Evolutionary conservation across 2,888 invertebrate species (phyloP), one percentile per base, ranked within the genome.

Genomic region (Eledone cirrhosa): DNA sequence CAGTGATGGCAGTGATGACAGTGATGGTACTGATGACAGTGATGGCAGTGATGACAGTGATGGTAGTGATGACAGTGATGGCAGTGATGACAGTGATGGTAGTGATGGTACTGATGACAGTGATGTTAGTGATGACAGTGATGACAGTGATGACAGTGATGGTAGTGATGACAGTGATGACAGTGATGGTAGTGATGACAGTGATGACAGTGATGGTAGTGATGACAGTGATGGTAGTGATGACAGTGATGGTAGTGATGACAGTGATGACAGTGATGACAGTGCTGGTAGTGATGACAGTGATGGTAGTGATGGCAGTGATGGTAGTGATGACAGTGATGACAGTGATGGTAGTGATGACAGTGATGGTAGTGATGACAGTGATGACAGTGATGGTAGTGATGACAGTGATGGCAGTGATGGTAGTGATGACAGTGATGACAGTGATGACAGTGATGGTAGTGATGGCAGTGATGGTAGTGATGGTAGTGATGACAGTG

Each of bases 331-430:
- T 48, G 48, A 59, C 29, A 53, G 48, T 16, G 53, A 53, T 77
- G 77, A 77, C 53, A 48, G 33, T 48, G n/a, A n/a, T 33, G 77
- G 27, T 14, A 27, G 27, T 53, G 77, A 77, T 53, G 53, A 27
- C 53, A 22, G 16, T 53, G 53, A 29, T 14, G 77, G 53, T 33
- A 75, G 76, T 53, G 77, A 53, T 77, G 77, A 53, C 77, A 22
- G n/a, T 48, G 33, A 48, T n/a, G 77, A 53, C 27, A 27, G 27
- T 53, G 77, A 77, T 53, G 22, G 27, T 29, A 33, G 16, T 16
- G 53, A 29, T 33, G 24, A 48, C 31, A 78, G 78, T 31, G 48
- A 16, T 78, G 78, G 65, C 29, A n/a, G 22, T n/a, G 48, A 27
- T 31, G 31, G 33, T 78, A 59, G 27, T 78, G 48, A 75, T 59